These are phyloP conservation scores for Paraescarpia echinospica DNA, from an alignment of 1,140 invertebrate species.

Conservation along the genomic window DNA sequence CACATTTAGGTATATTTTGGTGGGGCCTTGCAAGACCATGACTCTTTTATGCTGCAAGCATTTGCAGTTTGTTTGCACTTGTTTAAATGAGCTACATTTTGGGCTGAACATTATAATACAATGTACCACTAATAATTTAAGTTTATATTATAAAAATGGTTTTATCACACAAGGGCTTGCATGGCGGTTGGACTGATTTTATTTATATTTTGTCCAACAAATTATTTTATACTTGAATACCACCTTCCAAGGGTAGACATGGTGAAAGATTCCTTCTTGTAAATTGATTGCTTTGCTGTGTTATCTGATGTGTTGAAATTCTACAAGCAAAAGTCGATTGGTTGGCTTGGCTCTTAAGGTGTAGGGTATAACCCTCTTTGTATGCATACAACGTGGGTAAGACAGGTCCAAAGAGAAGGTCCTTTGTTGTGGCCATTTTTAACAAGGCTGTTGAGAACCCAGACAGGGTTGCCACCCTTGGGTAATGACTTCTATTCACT, in stretches of 20 bases:
- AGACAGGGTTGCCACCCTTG: not conserved
- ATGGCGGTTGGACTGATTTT: not conserved
- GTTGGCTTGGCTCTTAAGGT: too few relatives aligned
- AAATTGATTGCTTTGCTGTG: not conserved
- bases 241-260: not conserved
- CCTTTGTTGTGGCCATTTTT: not conserved
- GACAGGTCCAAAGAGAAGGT: not conserved
- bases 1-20: too few relatives aligned
- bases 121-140: too few relatives aligned
- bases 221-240: not conserved
- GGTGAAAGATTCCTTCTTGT: not conserved
- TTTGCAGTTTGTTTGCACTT: too few relatives aligned
- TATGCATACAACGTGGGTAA: not conserved
- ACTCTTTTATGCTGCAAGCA: too few relatives aligned
- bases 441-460: not conserved
- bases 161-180: too few relatives aligned
- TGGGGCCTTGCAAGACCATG: too few relatives aligned
- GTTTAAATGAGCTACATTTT: too few relatives aligned
- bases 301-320: not conserved
- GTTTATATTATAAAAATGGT: too few relatives aligned
- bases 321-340: not conserved
- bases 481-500: not conserved
- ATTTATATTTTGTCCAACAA: not conserved
- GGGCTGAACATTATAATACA: too few relatives aligned
- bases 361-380: not conserved